Evolutionary conservation across 2,888 invertebrate species (phyloP).

Genomic region (Salpingus planirostris): DNA sequence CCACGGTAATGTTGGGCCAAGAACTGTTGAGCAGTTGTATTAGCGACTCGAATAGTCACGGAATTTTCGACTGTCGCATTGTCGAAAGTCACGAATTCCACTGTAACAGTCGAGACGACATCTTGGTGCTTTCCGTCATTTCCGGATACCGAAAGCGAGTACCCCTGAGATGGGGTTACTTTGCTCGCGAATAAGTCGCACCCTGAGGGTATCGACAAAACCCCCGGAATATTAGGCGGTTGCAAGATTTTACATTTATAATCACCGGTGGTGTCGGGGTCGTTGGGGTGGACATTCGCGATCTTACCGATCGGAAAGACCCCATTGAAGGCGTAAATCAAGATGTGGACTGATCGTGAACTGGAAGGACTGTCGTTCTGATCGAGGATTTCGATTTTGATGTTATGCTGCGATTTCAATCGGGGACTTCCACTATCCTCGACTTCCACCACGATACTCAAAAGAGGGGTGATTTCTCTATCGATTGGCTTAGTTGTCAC

Average conservation of each 20-base stretch:
- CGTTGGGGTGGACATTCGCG: constrained; percentile 86
- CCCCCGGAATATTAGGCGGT: constrained; percentile 49
- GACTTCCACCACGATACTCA: constrained; percentile 72
- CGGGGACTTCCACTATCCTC: constrained; percentile 81
- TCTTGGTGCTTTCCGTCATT: constrained; percentile 84
- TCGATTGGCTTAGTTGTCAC: constrained; percentile 73
- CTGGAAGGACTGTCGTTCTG: constrained; percentile 87
- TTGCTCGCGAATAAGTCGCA: constrained; percentile 73
- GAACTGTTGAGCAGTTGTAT: constrained; percentile 66
- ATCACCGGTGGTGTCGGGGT: constrained; percentile 81
- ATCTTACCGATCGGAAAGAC: constrained; percentile 72
- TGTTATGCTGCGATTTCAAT: constrained; percentile 70
- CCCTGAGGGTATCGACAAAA: constrained; percentile 62
- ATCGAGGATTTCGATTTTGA: constrained; percentile 70
- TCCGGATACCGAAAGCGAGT: constrained; percentile 72
- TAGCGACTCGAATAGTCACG: constrained; percentile 64
- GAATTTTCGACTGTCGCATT: constrained; percentile 78
- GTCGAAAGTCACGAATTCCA: constrained; percentile 72
- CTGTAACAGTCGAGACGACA: constrained; percentile 77
- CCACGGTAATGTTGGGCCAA: constrained; percentile 68
- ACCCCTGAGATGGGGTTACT: constrained; percentile 62
- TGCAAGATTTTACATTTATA: constrained; percentile 76
- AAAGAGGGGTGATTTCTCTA: constrained; percentile 66
- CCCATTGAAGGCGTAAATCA: constrained; percentile 70
- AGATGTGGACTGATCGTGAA: constrained; percentile 70